phyloP scores from a whole-genome alignment of 2,797 vertebrate species.

The Nannoperca australis region DNA sequence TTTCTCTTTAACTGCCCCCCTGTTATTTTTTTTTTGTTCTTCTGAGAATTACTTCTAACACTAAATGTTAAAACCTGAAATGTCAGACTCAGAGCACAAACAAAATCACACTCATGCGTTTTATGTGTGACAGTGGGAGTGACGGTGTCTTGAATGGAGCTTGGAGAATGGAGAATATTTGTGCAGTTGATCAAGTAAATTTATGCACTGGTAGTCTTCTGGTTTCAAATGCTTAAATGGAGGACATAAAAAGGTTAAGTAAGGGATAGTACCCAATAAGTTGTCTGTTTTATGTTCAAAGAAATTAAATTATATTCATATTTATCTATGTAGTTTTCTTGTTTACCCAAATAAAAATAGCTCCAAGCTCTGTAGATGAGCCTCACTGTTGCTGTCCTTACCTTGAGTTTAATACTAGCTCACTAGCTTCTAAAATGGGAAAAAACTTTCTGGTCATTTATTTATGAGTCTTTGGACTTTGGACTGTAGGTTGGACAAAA shows the following conservation, averaged over 20 bases:
- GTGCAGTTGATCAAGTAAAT: neutral
- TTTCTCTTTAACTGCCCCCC: conserved; percentile 9
- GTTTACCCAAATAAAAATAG: neutral
- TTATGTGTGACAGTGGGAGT: neutral
- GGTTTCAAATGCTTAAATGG: neutral
- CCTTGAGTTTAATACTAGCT: neutral
- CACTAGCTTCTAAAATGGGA: too few relatives aligned
- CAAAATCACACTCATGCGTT: neutral
- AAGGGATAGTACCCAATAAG: neutral
- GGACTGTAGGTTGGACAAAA: too few relatives aligned
- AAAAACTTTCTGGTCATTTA: too few relatives aligned
- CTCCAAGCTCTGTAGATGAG: neutral
- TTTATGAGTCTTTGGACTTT: too few relatives aligned
- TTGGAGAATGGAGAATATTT: neutral
- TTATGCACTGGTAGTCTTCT: neutral
- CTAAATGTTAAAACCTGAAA: neutral
- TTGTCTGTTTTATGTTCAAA: neutral
- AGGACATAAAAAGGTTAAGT: neutral
- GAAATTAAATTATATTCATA: neutral
- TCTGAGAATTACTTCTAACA: neutral
- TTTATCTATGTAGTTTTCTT: neutral
- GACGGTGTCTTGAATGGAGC: neutral
- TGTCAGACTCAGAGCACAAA: neutral
- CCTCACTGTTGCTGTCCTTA: neutral
- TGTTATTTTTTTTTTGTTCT: neutral